These are phyloP conservation scores for Lucilia cuprina DNA, from an alignment of 1,140 invertebrate species.

Conservation along the genomic window DNA sequence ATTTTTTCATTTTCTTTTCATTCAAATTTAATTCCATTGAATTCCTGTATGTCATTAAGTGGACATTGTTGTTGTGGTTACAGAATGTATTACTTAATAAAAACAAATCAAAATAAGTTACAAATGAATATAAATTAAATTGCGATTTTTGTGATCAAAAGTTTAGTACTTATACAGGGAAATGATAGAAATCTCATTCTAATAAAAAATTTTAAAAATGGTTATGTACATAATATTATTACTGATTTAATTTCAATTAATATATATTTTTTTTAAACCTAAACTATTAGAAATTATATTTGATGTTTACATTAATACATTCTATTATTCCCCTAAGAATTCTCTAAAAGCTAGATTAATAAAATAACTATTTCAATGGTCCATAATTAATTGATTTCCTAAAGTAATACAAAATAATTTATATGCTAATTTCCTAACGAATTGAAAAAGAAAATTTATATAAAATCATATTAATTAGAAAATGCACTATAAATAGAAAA, in stretches of 20 bases:
- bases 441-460: background rate
- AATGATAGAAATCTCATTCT: no score
- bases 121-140: no score
- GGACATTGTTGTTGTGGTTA: no score
- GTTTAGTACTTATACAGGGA: no score
- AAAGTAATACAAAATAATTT: background rate
- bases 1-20: no score
- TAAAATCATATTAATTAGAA: background rate
- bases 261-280: no score
- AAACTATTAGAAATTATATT: background rate
- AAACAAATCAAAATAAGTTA: no score
- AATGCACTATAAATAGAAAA: background rate
- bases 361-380: background rate
- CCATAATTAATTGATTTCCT: slow-evolving; percentile 11
- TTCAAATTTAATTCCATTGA: no score
- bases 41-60: no score
- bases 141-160: no score
- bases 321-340: background rate
- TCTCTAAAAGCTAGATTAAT: background rate
- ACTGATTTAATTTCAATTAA: no score
- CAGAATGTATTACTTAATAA: no score
- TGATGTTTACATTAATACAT: background rate
- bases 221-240: background rate
- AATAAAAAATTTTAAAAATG: background rate
- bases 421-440: background rate